Evolutionary conservation across 2,113 vertebrate genomes (phyloP), one percentile per base, ranked within the genome.

Genomic region (Hyla sarda): DNA sequence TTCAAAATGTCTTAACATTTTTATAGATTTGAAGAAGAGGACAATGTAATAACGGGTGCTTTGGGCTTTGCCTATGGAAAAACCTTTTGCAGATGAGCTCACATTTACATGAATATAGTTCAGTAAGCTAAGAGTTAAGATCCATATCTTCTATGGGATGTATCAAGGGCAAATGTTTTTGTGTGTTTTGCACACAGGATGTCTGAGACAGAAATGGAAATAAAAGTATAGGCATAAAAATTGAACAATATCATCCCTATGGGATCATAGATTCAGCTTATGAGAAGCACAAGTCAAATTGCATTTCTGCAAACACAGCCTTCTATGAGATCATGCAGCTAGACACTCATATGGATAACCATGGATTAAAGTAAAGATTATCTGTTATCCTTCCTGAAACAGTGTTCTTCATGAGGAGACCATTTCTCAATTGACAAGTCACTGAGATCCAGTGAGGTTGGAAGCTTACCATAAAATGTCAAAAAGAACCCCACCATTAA

Each of bases 151-250:
- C 28, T 41, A 41, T 41, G 8, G 30, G 34, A 1, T 19, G 67
- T 37, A 71, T 41, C 67, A 71, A 71, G 67, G 67, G 34, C 67
- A 71, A 71, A 41, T 23, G 34, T 71, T 74, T 74, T 74, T 11
- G 7, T 74, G 72, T 14, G 41, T 74, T 74, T 28, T 25, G 41
- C 14, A 37, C 41, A 74, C 41, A 74, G 72, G 37, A 48, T 74
- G 72, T 74, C 41, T 74, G 72, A 74, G 72, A 74, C 37, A 74
- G 23, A 74, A 74, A 74, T 74, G 72, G 72, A 74, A 74, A 45
- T 71, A 71, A 71, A 71, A 71, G 32, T 71, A 71, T 23, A 41
- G 67, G 67, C 72, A 47, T 74, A 74, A 74, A 47, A 74, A 45
- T 74, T 74, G 72, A 47, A 74, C 72, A 74, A 19, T 16, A 74